These are phyloP conservation scores for Cacoxenus indagator DNA, from an alignment of 2,888 invertebrate species.

Conservation along the genomic window DNA sequence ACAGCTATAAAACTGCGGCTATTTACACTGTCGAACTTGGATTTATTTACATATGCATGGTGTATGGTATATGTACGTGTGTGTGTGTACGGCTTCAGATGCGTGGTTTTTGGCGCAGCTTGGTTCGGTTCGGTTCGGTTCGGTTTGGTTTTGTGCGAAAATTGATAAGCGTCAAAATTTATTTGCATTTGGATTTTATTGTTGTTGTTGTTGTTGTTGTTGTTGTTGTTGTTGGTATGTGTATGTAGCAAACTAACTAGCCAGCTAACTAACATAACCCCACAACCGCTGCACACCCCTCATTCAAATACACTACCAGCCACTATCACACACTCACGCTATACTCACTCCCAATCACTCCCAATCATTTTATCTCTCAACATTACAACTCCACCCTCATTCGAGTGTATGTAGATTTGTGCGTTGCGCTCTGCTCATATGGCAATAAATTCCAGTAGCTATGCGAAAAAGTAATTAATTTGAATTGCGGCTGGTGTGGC, in stretches of 20 bases:
- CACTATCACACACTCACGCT: not conserved
- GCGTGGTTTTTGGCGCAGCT: too few species aligned
- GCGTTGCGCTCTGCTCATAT: constrained; percentile 27
- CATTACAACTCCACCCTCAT: not conserved
- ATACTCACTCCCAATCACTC: too few species aligned
- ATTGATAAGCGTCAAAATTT: not conserved
- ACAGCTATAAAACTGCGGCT: too few species aligned
- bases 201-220: not conserved
- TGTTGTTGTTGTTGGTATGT: not conserved
- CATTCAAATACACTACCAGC: not conserved
- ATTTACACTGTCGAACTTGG: too few species aligned
- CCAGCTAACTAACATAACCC: not conserved
- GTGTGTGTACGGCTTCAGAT: not conserved
- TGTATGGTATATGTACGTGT: too few species aligned
- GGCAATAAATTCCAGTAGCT: constrained; percentile 63
- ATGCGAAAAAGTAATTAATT: constrained; percentile 45
- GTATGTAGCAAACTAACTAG: not conserved
- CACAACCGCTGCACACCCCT: not conserved
- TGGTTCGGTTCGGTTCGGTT: not conserved
- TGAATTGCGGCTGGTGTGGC: constrained; percentile 4
- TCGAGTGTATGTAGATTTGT: not conserved
- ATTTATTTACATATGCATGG: too few species aligned
- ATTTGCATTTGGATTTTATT: not conserved
- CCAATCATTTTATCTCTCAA: not conserved
- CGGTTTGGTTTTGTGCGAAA: not conserved